Base-by-base conservation (phyloP, 2,888 invertebrate species). In the Scaeva pyrastri region DNA sequence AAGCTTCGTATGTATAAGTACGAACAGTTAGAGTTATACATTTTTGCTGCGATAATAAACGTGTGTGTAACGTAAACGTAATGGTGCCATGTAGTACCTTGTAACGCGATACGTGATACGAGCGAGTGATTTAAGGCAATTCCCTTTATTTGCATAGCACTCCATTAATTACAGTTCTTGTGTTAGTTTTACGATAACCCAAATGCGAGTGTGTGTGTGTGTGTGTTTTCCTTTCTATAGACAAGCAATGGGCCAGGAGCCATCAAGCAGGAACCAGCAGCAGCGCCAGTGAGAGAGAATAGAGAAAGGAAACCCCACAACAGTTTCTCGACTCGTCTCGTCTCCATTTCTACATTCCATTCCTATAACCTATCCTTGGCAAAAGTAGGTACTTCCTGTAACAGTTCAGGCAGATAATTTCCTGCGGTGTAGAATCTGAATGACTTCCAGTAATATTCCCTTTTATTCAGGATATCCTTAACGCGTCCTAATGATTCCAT, bases 141-240 rank as follows among this genome's bases (percentile, higher is more conserved):
- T 77, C 77, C 56, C 73, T 77, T 77, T 73, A 86, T 86, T 86
- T 82, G 82, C 86, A 86, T 86, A 77, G 81, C 81, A 82, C 73
- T 82, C 82, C 86, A 82, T 86, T 86, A 77, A 86, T 82, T 86
- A 86, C 81, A 68, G 60, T 76, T 73, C 56, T 50, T 48, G 77
- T 77, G 76, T 70, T 85, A 64, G 81, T 73, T 81, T 72, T 19
- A 62, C 62, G 58, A 77, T 82, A 77, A 52, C 48, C 39, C 48
- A 26, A 36, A 26, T 43, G 45, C 52, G 12, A 48, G 64, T 12
- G 78, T 62, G 31, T 74, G 43, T 12, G 43, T 45, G n/a, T n/a
- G n/a, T 36, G 23, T 6, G 21, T 56, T 36, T 66, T 23, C 52
- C 10, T 10, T 31, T 21, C 19, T 31, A 21, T 31, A 5, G 31